Percentiles rank a stretch among this genome's conserved stretches.
phyloP scores from a whole-genome alignment of 2,888 invertebrate species.

The Agrochola litura region DNA sequence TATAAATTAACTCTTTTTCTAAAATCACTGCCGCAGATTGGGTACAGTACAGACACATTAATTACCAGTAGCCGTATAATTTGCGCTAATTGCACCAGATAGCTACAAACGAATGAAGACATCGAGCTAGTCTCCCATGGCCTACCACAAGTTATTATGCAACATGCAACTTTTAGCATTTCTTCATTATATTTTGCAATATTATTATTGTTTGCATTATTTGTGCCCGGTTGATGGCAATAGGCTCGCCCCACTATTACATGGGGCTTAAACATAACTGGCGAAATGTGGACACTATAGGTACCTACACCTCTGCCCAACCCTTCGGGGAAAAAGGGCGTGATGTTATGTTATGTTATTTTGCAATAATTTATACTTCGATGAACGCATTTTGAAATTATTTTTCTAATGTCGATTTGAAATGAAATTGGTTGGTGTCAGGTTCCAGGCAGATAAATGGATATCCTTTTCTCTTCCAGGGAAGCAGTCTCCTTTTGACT shows the following conservation, averaged over 20 bases:
- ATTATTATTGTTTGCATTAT: background rate
- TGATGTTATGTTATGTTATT: background rate
- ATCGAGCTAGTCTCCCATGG: slow-evolving; percentile 57
- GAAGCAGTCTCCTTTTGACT: background rate
- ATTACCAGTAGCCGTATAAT: slow-evolving; percentile 38
- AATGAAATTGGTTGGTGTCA: background rate
- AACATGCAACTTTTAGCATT: slow-evolving; percentile 51
- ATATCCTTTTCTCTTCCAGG: background rate
- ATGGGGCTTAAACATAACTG: no score
- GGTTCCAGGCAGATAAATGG: background rate
- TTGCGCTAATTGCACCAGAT: slow-evolving; percentile 42
- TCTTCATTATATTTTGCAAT: slow-evolving; percentile 50
- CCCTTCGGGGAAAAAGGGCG: no score
- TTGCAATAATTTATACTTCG: slow-evolving; percentile 40
- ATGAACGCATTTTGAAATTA: background rate
- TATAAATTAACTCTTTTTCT: background rate
- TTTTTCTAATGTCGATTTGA: background rate
- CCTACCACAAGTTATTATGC: slow-evolving; percentile 51
- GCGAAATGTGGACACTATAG: no score
- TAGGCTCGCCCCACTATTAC: no score
- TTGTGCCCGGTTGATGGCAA: no score
- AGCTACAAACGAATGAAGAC: slow-evolving; percentile 54
- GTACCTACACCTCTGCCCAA: no score
- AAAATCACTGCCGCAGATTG: slow-evolving; percentile 1
- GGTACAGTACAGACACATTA: slow-evolving; percentile 9